Conservation (phyloP, 2,888 invertebrate species). For the Nephrotoma guestfalica region DNA sequence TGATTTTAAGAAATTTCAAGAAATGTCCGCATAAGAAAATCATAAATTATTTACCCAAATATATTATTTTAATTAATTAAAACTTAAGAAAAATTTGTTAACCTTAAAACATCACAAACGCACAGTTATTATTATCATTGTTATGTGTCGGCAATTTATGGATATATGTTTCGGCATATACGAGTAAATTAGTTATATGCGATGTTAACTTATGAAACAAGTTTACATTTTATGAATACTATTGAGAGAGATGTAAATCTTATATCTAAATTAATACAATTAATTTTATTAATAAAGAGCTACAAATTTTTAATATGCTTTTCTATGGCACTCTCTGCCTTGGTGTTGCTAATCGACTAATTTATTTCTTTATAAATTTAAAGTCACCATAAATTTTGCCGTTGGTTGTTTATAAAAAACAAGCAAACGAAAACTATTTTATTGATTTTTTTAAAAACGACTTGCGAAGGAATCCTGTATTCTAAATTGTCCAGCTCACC, state of each 20-base stretch:
- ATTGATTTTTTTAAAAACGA: neutral
- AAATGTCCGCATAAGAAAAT: neutral
- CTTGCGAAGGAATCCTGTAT: neutral
- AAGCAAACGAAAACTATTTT: neutral
- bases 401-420: neutral
- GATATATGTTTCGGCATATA: neutral
- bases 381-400: neutral
- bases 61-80: neutral
- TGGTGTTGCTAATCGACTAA: neutral
- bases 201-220: neutral
- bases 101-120: neutral
- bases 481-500: neutral
- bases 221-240: no score
- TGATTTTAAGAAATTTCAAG: neutral
- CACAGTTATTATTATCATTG: neutral
- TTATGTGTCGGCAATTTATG: neutral
- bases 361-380: neutral
- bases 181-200: neutral
- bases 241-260: no score
- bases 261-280: neutral
- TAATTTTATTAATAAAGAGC: neutral
- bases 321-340: neutral
- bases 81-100: neutral
- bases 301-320: neutral
- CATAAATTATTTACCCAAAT: neutral